Evolutionary conservation across 2,113 vertebrate genomes (phyloP).

Genomic region (Hylia prasina): DNA sequence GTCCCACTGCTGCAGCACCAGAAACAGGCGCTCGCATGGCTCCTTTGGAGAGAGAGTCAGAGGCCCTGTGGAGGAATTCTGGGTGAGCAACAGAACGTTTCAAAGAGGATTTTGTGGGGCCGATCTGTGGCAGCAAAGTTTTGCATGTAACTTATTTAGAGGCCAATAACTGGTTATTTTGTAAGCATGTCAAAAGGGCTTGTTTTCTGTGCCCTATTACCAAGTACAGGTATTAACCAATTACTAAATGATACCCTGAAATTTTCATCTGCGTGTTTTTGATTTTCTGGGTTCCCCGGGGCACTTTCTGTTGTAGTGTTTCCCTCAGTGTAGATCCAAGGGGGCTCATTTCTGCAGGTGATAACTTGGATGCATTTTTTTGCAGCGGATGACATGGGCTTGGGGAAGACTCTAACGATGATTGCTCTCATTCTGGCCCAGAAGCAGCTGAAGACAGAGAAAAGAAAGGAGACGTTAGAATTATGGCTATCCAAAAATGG

Average conservation of each 20-base stretch:
- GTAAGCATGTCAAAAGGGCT: not conserved
- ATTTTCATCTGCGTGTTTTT: not conserved
- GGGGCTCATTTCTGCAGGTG: not conserved
- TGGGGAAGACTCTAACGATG: constrained; percentile 95
- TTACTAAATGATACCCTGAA: not conserved
- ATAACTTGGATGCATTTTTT: not conserved
- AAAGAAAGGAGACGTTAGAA: constrained; percentile 55
- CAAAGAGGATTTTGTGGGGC: not conserved
- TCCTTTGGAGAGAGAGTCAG: constrained; percentile 91
- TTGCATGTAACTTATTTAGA: not conserved
- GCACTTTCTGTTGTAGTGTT: not conserved
- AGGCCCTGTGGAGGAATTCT: constrained; percentile 91
- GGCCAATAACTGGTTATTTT: not conserved
- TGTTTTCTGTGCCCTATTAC: not conserved
- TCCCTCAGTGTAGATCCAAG: not conserved
- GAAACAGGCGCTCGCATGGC: constrained; percentile 87
- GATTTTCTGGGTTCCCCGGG: not conserved
- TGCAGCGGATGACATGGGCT: constrained; percentile 95
- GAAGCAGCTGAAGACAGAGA: constrained; percentile 70
- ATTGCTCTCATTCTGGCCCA: constrained; percentile 86
- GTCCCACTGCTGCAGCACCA: constrained; percentile 85
- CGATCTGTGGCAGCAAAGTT: not conserved
- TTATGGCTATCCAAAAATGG: constrained; percentile 85
- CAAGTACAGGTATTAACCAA: not conserved
- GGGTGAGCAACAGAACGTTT: constrained; percentile 69